Base-by-base conservation (phyloP, 64 coral and sea anemone species). In the Pocillopora damicornis region DNA sequence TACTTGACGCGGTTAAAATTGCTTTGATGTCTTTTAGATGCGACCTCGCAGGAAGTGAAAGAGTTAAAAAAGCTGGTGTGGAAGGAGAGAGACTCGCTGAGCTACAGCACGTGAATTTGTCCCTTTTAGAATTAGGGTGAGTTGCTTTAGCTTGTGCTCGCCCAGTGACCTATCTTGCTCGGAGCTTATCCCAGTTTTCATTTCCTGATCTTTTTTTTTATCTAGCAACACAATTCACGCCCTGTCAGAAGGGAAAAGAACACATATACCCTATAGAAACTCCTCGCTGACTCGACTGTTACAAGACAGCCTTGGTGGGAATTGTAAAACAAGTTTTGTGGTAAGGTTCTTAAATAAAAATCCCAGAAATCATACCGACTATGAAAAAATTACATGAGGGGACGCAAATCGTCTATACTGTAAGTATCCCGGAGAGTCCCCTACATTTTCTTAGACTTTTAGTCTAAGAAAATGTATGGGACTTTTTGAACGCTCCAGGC, bases 291-390 rank as follows among this genome's bases (percentile, higher is more conserved):
- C 97, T 18, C 89, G 97, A 37, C 86, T 99, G 22, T 82, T 99
- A 15, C 97, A 99, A 88, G 97, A 99, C 73, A 99, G 97, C 76
- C 84, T 99, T 10, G 97, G 97, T 5, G 97, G 97, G 63, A 99
- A 99, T 75, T 99, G 97, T 63, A 99, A 99, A 77, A 99, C 97
- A 78, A 95, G 93, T 78, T 94, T 99, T 73, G 93, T 99, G 90
- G 97, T 95, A 90, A 90, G 88, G 86, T 17, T 60, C 73, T 17
- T 57, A 69, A 9, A 9, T 22, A 69, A n/a, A 22, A 4, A 4
- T 18, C 20, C 18, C 42, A 4, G 42, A 51, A 51, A 51, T 51
- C 42, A 7, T 7, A 51, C 42, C 30, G 30, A 7, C 42, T 51
- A 51, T 51, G 42, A 51, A 51, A 51, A 7, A 51, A 51, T 51